Evolutionary conservation across 2,797 vertebrate species (phyloP).

Genomic region (Spinibarbus caldwelli): DNA sequence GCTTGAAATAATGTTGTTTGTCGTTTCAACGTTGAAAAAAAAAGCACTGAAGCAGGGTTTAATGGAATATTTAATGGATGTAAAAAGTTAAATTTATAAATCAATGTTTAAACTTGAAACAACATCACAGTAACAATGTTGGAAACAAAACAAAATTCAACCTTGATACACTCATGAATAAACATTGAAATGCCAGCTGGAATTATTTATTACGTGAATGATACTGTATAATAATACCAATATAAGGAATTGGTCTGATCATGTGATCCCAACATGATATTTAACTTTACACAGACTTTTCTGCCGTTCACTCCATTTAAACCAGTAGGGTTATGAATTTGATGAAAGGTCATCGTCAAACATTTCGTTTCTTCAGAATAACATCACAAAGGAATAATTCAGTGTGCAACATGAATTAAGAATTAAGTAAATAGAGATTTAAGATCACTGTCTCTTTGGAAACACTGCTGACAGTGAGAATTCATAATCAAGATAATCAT

Average conservation of each 20-base stretch:
- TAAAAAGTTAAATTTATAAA: not conserved
- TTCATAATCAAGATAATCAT: conserved; percentile 16
- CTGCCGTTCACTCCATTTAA: not conserved
- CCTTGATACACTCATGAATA: too few relatives aligned
- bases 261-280: conserved; percentile 2
- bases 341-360: not conserved
- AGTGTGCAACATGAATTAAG: not conserved
- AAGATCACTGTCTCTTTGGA: not conserved
- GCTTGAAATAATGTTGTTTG: not conserved
- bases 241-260: not conserved
- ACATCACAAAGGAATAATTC: not conserved
- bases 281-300: not conserved
- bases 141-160: not conserved
- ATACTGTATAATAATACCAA: not conserved
- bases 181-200: too few relatives aligned
- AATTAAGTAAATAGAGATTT: not conserved
- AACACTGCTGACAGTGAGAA: not conserved
- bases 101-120: not conserved
- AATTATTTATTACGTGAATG: not conserved
- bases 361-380: not conserved
- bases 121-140: not conserved
- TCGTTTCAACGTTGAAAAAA: not conserved
- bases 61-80: not conserved
- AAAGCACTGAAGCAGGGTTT: not conserved
- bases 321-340: too few relatives aligned